Percentiles rank a stretch among this genome's conserved stretches.
phyloP scores from a whole-genome alignment of 2,797 vertebrate species.

The Apogon hyalosoma region DNA sequence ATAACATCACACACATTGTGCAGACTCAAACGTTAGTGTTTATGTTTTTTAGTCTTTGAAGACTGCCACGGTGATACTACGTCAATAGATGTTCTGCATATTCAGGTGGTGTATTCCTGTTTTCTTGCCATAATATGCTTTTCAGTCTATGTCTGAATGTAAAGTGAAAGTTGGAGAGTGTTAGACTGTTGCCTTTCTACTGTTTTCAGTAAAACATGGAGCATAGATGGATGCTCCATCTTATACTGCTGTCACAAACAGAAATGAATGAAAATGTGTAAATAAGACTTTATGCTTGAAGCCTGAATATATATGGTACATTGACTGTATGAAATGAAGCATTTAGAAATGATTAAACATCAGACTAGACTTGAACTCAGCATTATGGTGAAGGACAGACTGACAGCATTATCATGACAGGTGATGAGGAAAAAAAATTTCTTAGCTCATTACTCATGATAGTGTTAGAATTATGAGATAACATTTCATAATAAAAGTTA shows the following conservation, averaged over 20 bases:
- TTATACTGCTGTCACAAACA: constrained; percentile 13
- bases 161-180: constrained; percentile 19
- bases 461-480: background rate
- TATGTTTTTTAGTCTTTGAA: background rate
- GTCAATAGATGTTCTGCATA: constrained; percentile 8
- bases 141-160: constrained; percentile 36
- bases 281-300: constrained; percentile 7
- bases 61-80: background rate
- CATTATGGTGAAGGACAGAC: background rate
- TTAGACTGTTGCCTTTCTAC: constrained; percentile 45
- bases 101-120: constrained; percentile 8
- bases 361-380: background rate
- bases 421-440: background rate
- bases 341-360: background rate
- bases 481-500: background rate
- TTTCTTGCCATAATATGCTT: constrained; percentile 1
- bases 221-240: background rate
- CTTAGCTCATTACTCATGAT: background rate
- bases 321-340: background rate
- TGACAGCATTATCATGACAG: background rate
- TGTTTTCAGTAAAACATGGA: constrained; percentile 29
- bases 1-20: background rate
- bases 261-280: background rate
- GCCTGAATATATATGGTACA: background rate
- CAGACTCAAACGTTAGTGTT: constrained; percentile 3